phyloP scores from a whole-genome alignment of 1,140 invertebrate species.

The Zaprionus ghesquierei region DNA sequence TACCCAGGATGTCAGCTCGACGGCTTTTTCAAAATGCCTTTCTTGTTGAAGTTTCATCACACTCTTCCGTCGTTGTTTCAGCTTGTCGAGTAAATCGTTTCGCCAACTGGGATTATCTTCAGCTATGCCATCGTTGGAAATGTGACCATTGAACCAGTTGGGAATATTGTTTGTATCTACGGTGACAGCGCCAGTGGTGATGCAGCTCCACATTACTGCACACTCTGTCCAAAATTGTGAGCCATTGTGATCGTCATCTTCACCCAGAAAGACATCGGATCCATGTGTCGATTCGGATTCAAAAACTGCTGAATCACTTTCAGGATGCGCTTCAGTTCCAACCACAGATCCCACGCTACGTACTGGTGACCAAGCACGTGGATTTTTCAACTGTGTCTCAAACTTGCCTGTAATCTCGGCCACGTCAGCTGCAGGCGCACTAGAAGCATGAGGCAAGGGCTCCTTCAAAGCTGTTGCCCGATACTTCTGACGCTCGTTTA shows the following conservation, averaged over 20 bases:
- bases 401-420: constrained; percentile 82
- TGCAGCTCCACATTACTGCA: constrained; percentile 90
- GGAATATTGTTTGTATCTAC: constrained; percentile 88
- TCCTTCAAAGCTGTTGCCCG: constrained; percentile 58
- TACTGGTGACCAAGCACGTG: constrained; percentile 91
- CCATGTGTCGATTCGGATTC: constrained; percentile 86
- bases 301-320: constrained; percentile 90
- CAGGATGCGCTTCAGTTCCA: constrained; percentile 90
- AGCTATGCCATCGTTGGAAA: constrained; percentile 83
- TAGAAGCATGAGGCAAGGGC: constrained; percentile 60
- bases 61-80: constrained; percentile 85
- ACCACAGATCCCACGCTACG: constrained; percentile 91
- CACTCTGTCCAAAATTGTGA: constrained; percentile 88
- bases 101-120: constrained; percentile 90
- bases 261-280: constrained; percentile 88
- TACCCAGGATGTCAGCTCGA: constrained; percentile 92
- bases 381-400: constrained; percentile 85
- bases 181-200: constrained; percentile 90
- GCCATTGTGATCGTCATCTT: constrained; percentile 88
- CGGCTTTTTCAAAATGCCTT: constrained; percentile 87
- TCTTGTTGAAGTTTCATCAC: constrained; percentile 83
- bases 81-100: constrained; percentile 87
- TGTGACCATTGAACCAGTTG: constrained; percentile 87
- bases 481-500: constrained; percentile 75
- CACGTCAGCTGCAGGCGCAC: constrained; percentile 70